These are phyloP conservation scores for Harpalus rufipes DNA, from an alignment of 2,888 invertebrate species.

Conservation along the genomic window DNA sequence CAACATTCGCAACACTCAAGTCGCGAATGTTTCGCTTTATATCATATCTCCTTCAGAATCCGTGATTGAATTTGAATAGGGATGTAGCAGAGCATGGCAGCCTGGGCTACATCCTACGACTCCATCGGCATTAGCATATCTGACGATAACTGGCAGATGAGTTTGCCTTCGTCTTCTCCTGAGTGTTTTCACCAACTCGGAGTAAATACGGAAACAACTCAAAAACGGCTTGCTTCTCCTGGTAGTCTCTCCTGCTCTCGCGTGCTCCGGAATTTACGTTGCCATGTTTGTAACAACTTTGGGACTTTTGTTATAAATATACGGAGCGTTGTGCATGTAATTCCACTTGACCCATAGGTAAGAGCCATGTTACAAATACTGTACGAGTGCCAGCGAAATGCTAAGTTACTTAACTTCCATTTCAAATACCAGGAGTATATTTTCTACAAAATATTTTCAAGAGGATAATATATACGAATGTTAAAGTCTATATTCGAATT, in stretches of 20 bases:
- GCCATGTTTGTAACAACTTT: slow-evolving; percentile 20
- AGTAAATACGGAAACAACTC: slow-evolving; percentile 52
- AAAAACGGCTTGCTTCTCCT: slow-evolving; percentile 25
- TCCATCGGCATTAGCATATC: slow-evolving; percentile 51
- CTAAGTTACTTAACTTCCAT: not conserved
- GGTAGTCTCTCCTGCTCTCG: not conserved
- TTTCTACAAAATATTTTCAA: slow-evolving; percentile 3
- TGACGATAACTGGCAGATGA: slow-evolving; percentile 53
- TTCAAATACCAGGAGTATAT: not conserved
- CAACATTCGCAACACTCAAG: slow-evolving; percentile 52
- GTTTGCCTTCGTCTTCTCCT: slow-evolving; percentile 9
- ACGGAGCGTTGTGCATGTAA: not conserved
- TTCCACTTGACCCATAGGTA: slow-evolving; percentile 35
- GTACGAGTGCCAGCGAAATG: not conserved
- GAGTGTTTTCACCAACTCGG: slow-evolving; percentile 33
- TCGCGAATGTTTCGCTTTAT: slow-evolving; percentile 55
- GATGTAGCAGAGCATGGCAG: slow-evolving; percentile 30
- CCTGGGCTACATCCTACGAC: slow-evolving; percentile 16
- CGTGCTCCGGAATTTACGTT: slow-evolving; percentile 6
- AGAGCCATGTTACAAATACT: not conserved
- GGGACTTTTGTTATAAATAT: slow-evolving; percentile 20
- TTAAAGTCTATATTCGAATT: not conserved
- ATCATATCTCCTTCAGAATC: slow-evolving; percentile 56
- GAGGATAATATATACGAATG: not conserved
- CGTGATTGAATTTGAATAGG: slow-evolving; percentile 59